Evolutionary conservation across 2,797 vertebrate species (phyloP).

Genomic region (Brachyrhaphis roseni): DNA sequence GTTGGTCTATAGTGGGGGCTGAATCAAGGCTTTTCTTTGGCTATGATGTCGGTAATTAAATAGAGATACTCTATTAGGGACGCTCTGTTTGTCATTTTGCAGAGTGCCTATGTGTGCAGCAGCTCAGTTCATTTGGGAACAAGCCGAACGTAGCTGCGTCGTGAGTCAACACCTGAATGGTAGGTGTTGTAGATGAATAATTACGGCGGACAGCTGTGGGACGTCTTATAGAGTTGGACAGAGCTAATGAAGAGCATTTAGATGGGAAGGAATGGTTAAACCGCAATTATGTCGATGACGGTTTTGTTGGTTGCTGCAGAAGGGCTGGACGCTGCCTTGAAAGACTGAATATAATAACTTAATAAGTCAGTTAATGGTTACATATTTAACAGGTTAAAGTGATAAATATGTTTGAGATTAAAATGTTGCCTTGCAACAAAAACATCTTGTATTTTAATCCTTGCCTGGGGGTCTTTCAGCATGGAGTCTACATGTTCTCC

Average conservation of each 20-base stretch:
- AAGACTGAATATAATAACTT: background rate
- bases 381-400: background rate
- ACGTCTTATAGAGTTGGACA: background rate
- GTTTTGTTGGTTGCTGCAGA: slow-evolving; percentile 6
- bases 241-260: background rate
- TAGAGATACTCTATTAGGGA: slow-evolving; percentile 34
- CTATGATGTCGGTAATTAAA: slow-evolving; percentile 47
- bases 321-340: background rate
- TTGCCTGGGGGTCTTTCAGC: too few species aligned
- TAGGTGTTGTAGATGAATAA: background rate
- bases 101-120: background rate
- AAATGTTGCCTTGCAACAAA: background rate
- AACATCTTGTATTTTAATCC: background rate
- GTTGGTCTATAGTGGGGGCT: slow-evolving; percentile 40
- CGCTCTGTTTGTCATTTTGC: slow-evolving; percentile 6
- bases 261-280: background rate
- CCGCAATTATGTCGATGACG: slow-evolving; percentile 36
- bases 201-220: background rate
- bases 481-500: background rate
- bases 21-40: slow-evolving; percentile 51
- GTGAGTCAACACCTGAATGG: slow-evolving; percentile 1
- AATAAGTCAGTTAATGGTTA: background rate
- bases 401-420: background rate
- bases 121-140: slow-evolving; percentile 1
- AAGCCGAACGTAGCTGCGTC: background rate